Percentiles rank a stretch among this genome's conserved stretches.
phyloP scores from a whole-genome alignment of 2,888 invertebrate genomes.

The Muschampia plurimacula region DNA sequence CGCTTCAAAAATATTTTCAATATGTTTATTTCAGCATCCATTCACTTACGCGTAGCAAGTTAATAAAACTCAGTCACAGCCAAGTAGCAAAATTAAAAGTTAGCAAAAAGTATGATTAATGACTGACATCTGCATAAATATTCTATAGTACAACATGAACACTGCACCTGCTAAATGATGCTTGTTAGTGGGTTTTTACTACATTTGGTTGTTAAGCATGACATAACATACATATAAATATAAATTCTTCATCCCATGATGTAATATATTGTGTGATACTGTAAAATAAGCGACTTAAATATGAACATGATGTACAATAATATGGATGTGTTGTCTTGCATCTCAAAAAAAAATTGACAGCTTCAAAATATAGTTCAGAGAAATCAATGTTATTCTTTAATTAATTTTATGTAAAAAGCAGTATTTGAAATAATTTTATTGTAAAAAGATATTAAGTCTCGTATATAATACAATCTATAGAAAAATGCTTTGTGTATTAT shows the following conservation, averaged over 20 bases:
- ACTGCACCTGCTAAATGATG: slow-evolving; percentile 25
- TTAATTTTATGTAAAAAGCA: too few relatives aligned
- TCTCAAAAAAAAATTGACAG: too few relatives aligned
- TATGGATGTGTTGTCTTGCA: too few relatives aligned
- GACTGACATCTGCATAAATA: slow-evolving; percentile 35
- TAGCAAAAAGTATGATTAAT: slow-evolving; percentile 20
- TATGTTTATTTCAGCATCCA: slow-evolving; percentile 6
- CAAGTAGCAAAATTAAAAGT: slow-evolving; percentile 35
- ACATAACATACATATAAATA: slow-evolving; percentile 10
- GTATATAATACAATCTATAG: too few relatives aligned
- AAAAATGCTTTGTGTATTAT: too few relatives aligned
- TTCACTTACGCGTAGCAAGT: slow-evolving; percentile 26
- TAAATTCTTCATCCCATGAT: neutral
- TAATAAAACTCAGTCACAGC: slow-evolving; percentile 41
- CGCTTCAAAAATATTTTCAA: neutral
- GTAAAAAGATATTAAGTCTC: too few relatives aligned
- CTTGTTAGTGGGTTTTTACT: slow-evolving; percentile 20
- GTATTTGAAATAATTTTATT: too few relatives aligned
- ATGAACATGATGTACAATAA: too few relatives aligned
- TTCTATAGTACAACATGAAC: slow-evolving; percentile 8
- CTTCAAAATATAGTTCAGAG: too few relatives aligned
- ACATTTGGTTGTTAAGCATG: neutral
- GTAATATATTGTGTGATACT: neutral
- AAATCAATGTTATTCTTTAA: too few relatives aligned
- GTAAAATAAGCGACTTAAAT: too few relatives aligned